Conservation (phyloP, 2,888 invertebrate genomes). For the Lepetodrilus schrolli region DNA sequence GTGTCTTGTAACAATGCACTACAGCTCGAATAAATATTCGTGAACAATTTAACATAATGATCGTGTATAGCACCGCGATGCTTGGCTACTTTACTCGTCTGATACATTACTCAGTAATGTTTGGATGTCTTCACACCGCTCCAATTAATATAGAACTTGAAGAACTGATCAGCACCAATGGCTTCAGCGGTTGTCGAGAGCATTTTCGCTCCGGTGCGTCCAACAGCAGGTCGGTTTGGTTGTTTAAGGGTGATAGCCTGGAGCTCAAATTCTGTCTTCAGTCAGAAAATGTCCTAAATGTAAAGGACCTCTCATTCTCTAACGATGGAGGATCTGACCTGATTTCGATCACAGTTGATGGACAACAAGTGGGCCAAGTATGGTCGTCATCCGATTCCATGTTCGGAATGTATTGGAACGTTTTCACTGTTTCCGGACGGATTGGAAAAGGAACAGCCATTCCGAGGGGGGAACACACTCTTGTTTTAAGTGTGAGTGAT, state of each 20-base stretch:
- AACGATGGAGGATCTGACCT: background rate
- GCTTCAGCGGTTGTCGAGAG: background rate
- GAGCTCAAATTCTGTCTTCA: background rate
- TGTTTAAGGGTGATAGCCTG: background rate
- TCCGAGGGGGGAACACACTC: background rate
- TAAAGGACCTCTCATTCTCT: background rate
- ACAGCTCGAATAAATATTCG: too few species aligned
- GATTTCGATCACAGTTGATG: background rate
- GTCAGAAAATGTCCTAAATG: background rate
- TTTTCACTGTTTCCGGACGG: background rate
- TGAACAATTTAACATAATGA: too few species aligned
- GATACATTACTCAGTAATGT: too few species aligned
- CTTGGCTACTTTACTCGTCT: too few species aligned
- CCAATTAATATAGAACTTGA: too few species aligned
- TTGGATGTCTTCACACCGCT: too few species aligned
- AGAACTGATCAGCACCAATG: background rate
- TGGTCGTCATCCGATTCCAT: background rate
- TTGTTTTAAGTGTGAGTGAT: background rate
- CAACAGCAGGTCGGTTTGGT: background rate
- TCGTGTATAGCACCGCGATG: too few species aligned
- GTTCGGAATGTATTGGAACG: constrained; percentile 6
- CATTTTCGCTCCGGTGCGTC: background rate
- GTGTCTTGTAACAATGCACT: too few species aligned
- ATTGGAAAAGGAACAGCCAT: background rate
- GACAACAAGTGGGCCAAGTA: background rate